These are phyloP conservation scores for Lepisosteus oculatus DNA, from an alignment of 2,113 vertebrate species.

Conservation along the genomic window DNA sequence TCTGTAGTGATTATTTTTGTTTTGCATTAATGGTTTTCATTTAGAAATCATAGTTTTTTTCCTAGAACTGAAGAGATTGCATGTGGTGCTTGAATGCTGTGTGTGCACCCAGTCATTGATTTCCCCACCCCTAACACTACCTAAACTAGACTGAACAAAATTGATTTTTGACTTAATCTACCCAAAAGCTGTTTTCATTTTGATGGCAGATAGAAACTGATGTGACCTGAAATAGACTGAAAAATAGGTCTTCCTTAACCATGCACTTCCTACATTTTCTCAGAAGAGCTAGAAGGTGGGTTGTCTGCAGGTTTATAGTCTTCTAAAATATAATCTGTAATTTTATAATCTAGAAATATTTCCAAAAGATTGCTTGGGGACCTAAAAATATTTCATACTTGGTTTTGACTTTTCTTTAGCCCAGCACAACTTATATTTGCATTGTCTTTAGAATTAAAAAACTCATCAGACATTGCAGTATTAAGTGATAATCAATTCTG, in stretches of 20 bases:
- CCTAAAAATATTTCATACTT: slow-evolving; percentile 18
- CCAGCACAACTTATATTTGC: background rate
- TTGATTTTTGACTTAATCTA: slow-evolving; percentile 43
- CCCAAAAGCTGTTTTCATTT: slow-evolving; percentile 41
- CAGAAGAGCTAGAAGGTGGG: background rate
- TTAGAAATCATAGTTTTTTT: slow-evolving; percentile 20
- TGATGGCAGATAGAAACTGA: slow-evolving; percentile 30
- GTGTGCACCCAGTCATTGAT: slow-evolving; percentile 25
- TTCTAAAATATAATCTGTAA: too few species aligned
- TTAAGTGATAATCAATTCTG: slow-evolving; percentile 32
- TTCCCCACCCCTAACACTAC: slow-evolving; percentile 25
- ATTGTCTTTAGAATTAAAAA: slow-evolving; percentile 13
- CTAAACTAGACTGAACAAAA: slow-evolving; percentile 31
- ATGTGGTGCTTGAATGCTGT: slow-evolving; percentile 21
- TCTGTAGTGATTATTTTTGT: background rate
- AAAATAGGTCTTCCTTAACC: slow-evolving; percentile 14
- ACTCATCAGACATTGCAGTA: slow-evolving; percentile 29
- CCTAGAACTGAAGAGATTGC: slow-evolving; percentile 1
- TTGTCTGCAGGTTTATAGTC: too few species aligned
- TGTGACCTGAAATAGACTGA: slow-evolving; percentile 16
- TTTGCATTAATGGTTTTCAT: slow-evolving; percentile 12
- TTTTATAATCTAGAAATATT: background rate
- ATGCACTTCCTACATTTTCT: background rate
- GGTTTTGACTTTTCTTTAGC: slow-evolving; percentile 8
- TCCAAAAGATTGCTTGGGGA: slow-evolving; percentile 7